A percentile compares a stretch with the other conserved stretches of the same genome.
phyloP scores from a whole-genome alignment of 2,888 invertebrate genomes.

The Elaeidobius kamerunicus region DNA sequence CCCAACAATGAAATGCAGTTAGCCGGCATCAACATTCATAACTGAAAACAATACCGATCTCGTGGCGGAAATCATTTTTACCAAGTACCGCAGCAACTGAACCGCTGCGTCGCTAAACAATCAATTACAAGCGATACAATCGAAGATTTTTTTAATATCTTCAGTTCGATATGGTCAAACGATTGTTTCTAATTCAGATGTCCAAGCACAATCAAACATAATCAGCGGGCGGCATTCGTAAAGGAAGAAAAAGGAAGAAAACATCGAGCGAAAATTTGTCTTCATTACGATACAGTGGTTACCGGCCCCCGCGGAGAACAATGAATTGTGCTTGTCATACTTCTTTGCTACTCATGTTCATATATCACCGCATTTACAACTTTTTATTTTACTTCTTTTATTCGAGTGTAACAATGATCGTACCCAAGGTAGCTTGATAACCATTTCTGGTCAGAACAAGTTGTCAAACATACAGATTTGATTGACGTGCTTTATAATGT shows the following conservation, averaged over 20 bases:
- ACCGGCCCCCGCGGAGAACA: conserved; percentile 49
- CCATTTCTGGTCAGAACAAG: conserved; percentile 35
- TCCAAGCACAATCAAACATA: conserved; percentile 42
- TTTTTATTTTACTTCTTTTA: conserved; percentile 16
- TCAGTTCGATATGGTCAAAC: conserved; percentile 25
- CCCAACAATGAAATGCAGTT: not conserved
- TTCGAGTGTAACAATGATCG: conserved; percentile 5
- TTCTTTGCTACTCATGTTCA: conserved; percentile 43
- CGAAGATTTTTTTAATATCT: conserved; percentile 27
- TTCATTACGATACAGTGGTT: conserved; percentile 49
- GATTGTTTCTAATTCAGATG: conserved; percentile 40
- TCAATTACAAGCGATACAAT: conserved; percentile 29
- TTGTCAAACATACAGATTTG: conserved; percentile 39
- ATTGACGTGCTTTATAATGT: too few relatives aligned
- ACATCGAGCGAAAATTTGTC: conserved; percentile 47
- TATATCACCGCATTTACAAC: conserved; percentile 40
- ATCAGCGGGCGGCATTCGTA: conserved; percentile 35
- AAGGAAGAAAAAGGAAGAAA: conserved; percentile 35
- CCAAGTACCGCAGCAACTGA: conserved; percentile 6
- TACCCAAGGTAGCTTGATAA: conserved; percentile 30
- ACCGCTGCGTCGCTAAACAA: conserved; percentile 16
- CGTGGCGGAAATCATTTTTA: not conserved
- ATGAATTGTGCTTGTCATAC: conserved; percentile 45
- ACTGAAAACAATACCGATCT: conserved; percentile 6
- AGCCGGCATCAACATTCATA: conserved; percentile 4